Percentiles rank a stretch among this genome's conserved stretches.
Conservation (phyloP, 2,113 vertebrate genomes). For the Pitta sordida region DNA sequence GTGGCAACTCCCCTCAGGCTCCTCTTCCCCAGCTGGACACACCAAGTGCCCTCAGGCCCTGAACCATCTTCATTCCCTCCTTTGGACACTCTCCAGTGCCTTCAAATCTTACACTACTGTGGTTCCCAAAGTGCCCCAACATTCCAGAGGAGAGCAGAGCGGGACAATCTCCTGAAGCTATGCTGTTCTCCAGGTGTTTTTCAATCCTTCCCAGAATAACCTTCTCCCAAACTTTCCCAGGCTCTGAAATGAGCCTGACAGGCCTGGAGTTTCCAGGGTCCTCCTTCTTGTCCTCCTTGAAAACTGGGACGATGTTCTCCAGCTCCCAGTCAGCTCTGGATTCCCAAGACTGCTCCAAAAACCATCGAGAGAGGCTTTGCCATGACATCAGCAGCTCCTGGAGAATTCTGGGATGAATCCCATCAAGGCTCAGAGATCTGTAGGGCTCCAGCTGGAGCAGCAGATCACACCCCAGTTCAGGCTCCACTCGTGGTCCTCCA, state of each 20-base stretch:
- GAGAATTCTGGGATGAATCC: background rate
- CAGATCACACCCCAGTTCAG: background rate
- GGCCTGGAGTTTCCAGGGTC: background rate
- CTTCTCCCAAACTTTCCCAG: background rate
- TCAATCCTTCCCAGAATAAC: background rate
- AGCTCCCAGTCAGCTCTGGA: background rate
- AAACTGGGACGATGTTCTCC: background rate
- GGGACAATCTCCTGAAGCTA: background rate
- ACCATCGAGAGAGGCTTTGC: background rate
- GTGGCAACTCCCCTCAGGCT: background rate
- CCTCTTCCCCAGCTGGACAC: background rate
- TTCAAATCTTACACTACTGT: background rate
- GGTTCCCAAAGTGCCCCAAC: background rate
- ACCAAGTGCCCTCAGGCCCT: background rate
- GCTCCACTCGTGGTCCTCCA: background rate
- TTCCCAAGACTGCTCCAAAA: background rate
- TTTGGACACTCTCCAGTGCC: too few species aligned
- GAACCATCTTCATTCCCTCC: background rate
- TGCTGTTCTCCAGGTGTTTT: background rate
- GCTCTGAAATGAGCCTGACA: background rate
- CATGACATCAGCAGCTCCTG: background rate
- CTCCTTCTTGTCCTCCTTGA: background rate
- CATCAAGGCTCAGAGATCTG: background rate
- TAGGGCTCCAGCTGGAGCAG: background rate
- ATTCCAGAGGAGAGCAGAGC: background rate